Conservation (phyloP, 2,797 vertebrate species). For the Brachyrhaphis roseni region DNA sequence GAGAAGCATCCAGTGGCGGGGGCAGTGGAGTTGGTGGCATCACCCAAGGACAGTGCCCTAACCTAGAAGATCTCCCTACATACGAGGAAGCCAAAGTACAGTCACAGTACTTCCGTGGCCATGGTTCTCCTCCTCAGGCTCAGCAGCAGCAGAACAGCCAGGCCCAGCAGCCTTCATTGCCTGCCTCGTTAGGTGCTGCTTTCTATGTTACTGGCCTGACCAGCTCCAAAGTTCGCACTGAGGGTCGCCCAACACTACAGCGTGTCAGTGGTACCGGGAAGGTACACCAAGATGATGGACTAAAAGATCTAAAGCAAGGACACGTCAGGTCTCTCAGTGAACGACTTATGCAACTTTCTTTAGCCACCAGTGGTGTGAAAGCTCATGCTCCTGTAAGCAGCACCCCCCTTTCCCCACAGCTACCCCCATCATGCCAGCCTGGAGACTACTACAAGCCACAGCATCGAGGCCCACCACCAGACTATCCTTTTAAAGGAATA, state of each 20-base stretch:
- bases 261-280: conserved; percentile 87
- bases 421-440: conserved; percentile 82
- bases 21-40: conserved; percentile 80
- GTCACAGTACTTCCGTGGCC: conserved; percentile 95
- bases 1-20: conserved; percentile 68
- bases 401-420: conserved; percentile 87
- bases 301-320: conserved; percentile 97
- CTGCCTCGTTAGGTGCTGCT: conserved; percentile 82
- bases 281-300: conserved; percentile 96
- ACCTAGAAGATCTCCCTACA: conserved; percentile 92
- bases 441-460: conserved; percentile 92
- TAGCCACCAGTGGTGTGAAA: conserved; percentile 96
- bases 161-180: conserved; percentile 70
- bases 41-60: conserved; percentile 75
- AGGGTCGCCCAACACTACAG: conserved; percentile 92
- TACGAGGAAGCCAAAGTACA: conserved; percentile 99
- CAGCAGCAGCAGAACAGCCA: conserved; percentile 77
- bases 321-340: conserved; percentile 97
- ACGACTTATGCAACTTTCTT: conserved; percentile 95
- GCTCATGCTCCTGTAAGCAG: conserved; percentile 93
- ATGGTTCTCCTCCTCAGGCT: conserved; percentile 64
- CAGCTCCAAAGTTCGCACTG: conserved; percentile 86
- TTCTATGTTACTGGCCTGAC: conserved; percentile 94
- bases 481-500: conserved; percentile 93
- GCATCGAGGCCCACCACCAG: conserved; percentile 93